Evolutionary conservation across 30 jellyfish, hydroid and myxozoan species (phyloP), one percentile per base, ranked within the genome.

Genomic region (Chrysaora quinquecirrha): DNA sequence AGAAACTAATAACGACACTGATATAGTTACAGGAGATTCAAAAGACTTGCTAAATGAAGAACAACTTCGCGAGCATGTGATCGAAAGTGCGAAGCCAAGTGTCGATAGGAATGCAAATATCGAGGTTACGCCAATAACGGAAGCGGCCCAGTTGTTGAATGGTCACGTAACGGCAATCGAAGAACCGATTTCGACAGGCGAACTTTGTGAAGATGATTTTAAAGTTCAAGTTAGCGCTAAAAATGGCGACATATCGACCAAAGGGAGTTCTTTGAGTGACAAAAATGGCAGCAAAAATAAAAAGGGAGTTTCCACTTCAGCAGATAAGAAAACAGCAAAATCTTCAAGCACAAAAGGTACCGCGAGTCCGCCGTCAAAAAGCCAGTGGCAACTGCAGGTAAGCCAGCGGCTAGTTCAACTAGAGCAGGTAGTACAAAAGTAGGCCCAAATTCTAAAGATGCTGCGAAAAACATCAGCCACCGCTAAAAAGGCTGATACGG

Each of bases 381-480:
- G 7, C 23, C 75, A 24, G 75, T 62, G 23, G 25, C 32, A 27
- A 7, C 89, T 32, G 64, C 89, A 7, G 64, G 81, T 7, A 73
- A 73, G 60, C 73, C 73, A 28, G 43, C 72, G 56, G 52, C 88
- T 52, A 52, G 54, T 38, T 38, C 54, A 3, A 14, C 54, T 38
- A 38, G 14, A 38, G 54, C 14, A 14, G 14, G 11, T 6, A 14
- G 54, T 38, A 38, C 54, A 14, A 38, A 38, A 38, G 54, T 6
- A 3, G 54, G 54, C n/a, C n/a, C n/a, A n/a, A n/a, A n/a, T n/a
- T n/a, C n/a, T n/a, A n/a, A n/a, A n/a, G n/a, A n/a, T n/a, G n/a
- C n/a, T n/a, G n/a, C n/a, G n/a, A n/a, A n/a, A n/a, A n/a, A n/a
- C n/a, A n/a, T n/a, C n/a, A n/a, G n/a, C n/a, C n/a, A n/a, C n/a